phyloP scores from a whole-genome alignment of 1,140 invertebrate genomes.

The Macrostomum lignano region DNA sequence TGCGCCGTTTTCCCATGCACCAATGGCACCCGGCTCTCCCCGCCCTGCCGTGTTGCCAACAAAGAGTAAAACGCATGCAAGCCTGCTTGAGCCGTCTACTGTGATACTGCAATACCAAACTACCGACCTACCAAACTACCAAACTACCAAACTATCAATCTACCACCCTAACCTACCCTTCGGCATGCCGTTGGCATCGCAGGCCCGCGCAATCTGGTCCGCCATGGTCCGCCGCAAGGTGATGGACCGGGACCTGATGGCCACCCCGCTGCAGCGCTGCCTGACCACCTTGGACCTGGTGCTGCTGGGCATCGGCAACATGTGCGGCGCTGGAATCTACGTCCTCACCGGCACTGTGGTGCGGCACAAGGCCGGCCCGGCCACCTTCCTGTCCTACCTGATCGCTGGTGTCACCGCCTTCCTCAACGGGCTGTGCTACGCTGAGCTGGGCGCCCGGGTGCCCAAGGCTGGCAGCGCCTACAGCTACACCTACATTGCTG shows the following conservation, averaged over 20 bases:
- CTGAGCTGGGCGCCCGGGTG: slow-evolving; percentile 58
- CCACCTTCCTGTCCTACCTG: slow-evolving; percentile 55
- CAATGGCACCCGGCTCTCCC: too few species aligned
- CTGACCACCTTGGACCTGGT: slow-evolving; percentile 46
- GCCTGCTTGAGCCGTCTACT: too few species aligned
- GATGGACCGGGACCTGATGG: slow-evolving; percentile 37
- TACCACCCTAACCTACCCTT: too few species aligned
- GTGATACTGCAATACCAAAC: too few species aligned
- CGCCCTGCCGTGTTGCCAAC: too few species aligned
- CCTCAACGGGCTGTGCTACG: slow-evolving; percentile 55
- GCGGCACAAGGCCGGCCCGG: slow-evolving; percentile 32
- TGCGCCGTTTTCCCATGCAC: too few species aligned
- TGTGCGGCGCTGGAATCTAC: slow-evolving; percentile 50
- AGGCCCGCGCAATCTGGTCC: too few species aligned
- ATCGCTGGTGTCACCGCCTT: slow-evolving; percentile 55
- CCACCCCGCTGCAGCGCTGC: slow-evolving; percentile 54
- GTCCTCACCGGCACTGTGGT: slow-evolving; percentile 15
- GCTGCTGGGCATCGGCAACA: slow-evolving; percentile 46
- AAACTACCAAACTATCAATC: too few species aligned
- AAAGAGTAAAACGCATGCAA: too few species aligned
- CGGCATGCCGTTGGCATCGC: too few species aligned
- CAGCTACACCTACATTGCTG: slow-evolving; percentile 19
- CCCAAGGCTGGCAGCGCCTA: slow-evolving; percentile 65
- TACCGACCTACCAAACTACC: too few species aligned
- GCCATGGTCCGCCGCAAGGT: too few species aligned